Evolutionary conservation across 2,888 invertebrate species (phyloP).

Genomic region (Patella pellucida): DNA sequence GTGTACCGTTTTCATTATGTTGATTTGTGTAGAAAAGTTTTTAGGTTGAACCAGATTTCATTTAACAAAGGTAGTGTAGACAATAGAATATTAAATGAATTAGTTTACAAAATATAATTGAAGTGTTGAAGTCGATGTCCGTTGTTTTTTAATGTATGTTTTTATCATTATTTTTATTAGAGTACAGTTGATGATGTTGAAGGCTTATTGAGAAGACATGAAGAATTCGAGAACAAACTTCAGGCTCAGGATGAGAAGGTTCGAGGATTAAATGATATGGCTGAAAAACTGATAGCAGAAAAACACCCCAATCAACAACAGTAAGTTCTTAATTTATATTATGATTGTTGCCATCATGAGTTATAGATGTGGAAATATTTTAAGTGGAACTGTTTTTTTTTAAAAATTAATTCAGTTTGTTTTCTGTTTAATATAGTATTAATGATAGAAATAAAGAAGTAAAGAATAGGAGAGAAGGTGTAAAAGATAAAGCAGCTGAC

Average conservation of each 20-base stretch:
- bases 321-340: slow-evolving; percentile 41
- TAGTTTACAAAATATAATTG: too few relatives aligned
- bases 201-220: slow-evolving; percentile 90
- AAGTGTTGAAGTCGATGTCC: too few relatives aligned
- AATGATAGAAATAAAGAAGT: slow-evolving; percentile 82
- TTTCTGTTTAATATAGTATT: slow-evolving; percentile 59
- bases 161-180: slow-evolving; percentile 71
- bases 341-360: too few relatives aligned
- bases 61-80: too few relatives aligned
- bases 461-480: slow-evolving; percentile 80
- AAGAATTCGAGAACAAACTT: slow-evolving; percentile 92
- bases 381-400: too few relatives aligned
- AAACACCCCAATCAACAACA: slow-evolving; percentile 75
- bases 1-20: too few relatives aligned
- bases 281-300: slow-evolving; percentile 83
- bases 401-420: too few relatives aligned
- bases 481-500: slow-evolving; percentile 79
- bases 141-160: too few relatives aligned
- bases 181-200: slow-evolving; percentile 83
- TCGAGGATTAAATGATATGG: slow-evolving; percentile 85
- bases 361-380: too few relatives aligned
- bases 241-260: slow-evolving; percentile 93
- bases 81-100: too few relatives aligned
- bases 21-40: too few relatives aligned
- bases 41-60: too few relatives aligned